phyloP scores from a whole-genome alignment of 2,797 vertebrate genomes.

The Bucorvus abyssinicus region DNA sequence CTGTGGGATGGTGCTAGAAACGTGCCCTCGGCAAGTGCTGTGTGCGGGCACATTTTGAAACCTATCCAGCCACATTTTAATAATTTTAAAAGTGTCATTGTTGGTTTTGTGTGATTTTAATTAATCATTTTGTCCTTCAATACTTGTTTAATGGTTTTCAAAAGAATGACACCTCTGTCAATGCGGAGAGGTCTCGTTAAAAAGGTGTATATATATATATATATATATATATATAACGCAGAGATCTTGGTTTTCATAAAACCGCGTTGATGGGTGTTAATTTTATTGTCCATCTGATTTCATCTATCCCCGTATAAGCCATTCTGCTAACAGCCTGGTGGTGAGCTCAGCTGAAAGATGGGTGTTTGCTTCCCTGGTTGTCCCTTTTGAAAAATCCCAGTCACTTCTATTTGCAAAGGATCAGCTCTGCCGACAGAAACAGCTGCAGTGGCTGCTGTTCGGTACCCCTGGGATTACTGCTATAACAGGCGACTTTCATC shows the following conservation, averaged over 20 bases:
- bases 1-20: neutral
- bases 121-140: neutral
- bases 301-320: neutral
- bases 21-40: fast-evolving
- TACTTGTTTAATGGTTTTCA: neutral
- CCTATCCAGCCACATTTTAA: neutral
- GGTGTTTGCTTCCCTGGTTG: neutral
- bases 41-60: neutral
- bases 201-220: too few species aligned
- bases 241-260: neutral
- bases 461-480: neutral
- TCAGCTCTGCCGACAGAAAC: neutral
- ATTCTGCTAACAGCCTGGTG: neutral
- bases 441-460: neutral
- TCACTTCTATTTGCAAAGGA: neutral
- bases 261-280: neutral
- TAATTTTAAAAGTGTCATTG: neutral
- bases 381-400: neutral
- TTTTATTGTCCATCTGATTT: neutral
- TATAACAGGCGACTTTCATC: neutral
- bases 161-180: neutral
- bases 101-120: neutral
- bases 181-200: neutral
- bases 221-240: too few species aligned
- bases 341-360: neutral